Base-by-base conservation (phyloP, 2,797 vertebrate genomes). In the Sarcoramphus papa region DNA sequence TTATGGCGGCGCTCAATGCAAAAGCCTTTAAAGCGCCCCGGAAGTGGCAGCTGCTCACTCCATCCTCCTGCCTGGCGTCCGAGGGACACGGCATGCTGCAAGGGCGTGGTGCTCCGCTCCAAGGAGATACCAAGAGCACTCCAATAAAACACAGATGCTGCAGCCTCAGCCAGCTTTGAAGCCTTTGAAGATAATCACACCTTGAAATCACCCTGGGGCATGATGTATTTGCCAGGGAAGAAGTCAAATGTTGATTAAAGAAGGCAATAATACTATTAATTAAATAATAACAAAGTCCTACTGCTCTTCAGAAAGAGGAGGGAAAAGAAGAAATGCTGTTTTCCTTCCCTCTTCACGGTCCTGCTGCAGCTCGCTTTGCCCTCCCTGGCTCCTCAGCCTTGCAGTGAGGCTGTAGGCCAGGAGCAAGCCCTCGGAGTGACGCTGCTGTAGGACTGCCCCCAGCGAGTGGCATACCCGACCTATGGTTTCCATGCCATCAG, bases 141-240 rank as follows among this genome's bases (percentile, higher is more conserved):
- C 35, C 92, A 95, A 43, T 83, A 92, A 88, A 96, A 93, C 54
- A 81, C 14, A 43, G 65, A 85, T 85, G 84, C 64, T 95, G 81
- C 84, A 88, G 89, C 73, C 48, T 90, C 87, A 93, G 85, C 57
- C 91, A 85, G 73, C 76, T 86, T 95, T 2, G 2, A 92, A 93
- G 73, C 73, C 92, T 95, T 96, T 95, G 92, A 97, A 95, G 95
- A 90, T 95, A 92, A 96, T 86, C 62, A 79, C 76, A 91, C 82
- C 40, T 77, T 94, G 79, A 96, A 95, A 73, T 85, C 69, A 62
- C 28, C 45, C 27, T 17, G 20, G 4, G 79, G 79, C 81, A 78
- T 5, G 43, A 85, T 1, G 76, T 76, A 91, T 91, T 90, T 95
- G 78, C 89, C 81, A 84, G 76, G 87, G 77, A 85, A 94, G 81